Evolutionary conservation across 1,140 invertebrate species (phyloP).

Genomic region (Zaprionus ghesquierei): DNA sequence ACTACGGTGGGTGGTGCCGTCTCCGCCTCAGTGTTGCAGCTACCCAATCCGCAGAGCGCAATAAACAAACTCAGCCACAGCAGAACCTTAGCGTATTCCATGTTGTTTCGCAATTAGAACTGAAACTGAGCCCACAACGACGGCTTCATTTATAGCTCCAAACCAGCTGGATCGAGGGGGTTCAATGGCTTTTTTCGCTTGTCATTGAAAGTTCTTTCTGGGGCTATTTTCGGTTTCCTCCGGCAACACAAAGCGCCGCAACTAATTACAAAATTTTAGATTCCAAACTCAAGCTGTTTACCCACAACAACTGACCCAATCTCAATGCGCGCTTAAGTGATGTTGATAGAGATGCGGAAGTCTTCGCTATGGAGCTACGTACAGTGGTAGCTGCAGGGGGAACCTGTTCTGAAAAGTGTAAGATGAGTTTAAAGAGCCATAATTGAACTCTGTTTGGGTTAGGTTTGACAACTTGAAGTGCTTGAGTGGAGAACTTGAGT

Average conservation of each 20-base stretch:
- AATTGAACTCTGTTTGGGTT: background rate
- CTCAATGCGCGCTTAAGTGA: background rate
- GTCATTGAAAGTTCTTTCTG: conserved; percentile 53
- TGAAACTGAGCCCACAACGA: conserved; percentile 37
- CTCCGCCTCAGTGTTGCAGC: background rate
- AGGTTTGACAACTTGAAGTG: background rate
- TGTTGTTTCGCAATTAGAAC: conserved; percentile 27
- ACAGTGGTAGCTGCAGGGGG: conserved; percentile 6
- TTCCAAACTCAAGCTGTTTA: conserved; percentile 22
- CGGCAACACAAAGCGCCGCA: conserved; percentile 2
- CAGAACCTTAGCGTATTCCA: conserved; percentile 47
- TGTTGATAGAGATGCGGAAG: conserved; percentile 30
- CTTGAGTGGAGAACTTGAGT: too few relatives aligned
- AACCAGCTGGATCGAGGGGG: conserved; percentile 11
- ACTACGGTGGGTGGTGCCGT: background rate
- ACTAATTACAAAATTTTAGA: conserved; percentile 39
- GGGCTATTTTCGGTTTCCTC: background rate
- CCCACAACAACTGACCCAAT: conserved; percentile 30
- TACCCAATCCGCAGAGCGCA: conserved; percentile 3
- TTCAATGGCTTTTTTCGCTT: conserved; percentile 57
- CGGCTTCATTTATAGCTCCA: conserved; percentile 62
- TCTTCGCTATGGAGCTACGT: background rate
- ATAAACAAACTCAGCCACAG: conserved; percentile 30
- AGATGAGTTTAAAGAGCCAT: background rate
- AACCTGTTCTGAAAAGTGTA: background rate